Conservation (phyloP, 2,797 vertebrate genomes). For the Sebastes steindachneri region DNA sequence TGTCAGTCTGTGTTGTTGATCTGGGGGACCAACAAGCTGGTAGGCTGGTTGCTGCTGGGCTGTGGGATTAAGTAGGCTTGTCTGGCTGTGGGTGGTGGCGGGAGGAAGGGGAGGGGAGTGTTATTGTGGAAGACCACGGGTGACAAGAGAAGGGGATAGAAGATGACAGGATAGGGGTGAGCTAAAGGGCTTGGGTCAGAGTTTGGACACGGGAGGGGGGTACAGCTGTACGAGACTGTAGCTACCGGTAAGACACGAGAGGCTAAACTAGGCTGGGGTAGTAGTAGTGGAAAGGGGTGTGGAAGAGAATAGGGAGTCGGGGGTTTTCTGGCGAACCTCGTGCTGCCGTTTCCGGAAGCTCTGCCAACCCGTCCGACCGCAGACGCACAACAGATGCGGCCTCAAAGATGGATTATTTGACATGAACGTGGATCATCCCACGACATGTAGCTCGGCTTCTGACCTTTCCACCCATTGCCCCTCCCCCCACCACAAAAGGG, state of each 20-base stretch:
- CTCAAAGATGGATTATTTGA: conserved; percentile 82
- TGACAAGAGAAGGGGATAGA: conserved; percentile 53
- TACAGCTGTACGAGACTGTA: background rate
- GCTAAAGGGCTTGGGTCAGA: conserved; percentile 27
- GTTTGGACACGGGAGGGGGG: background rate
- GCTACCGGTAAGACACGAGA: background rate
- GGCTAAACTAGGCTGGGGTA: background rate
- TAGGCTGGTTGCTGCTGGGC: conserved; percentile 77
- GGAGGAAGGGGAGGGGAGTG: conserved; percentile 74
- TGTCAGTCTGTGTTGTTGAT: conserved; percentile 72
- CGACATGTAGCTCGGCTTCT: conserved; percentile 78
- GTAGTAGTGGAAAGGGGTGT: too few relatives aligned
- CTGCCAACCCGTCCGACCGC: conserved; percentile 42
- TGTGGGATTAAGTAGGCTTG: conserved; percentile 84
- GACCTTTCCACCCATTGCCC: conserved; percentile 76
- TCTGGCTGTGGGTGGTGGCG: conserved; percentile 78
- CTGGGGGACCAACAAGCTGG: conserved; percentile 76
- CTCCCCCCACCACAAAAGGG: conserved; percentile 49
- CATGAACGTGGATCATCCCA: conserved; percentile 83
- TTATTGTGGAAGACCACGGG: conserved; percentile 70
- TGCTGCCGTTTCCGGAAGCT: conserved; percentile 29
- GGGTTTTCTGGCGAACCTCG: background rate
- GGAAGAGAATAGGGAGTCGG: background rate
- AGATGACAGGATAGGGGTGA: conserved; percentile 43
- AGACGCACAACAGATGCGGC: conserved; percentile 83